A percentile compares a stretch with the other conserved stretches of the same genome.
Conservation (phyloP, 1,140 invertebrate species). For the Drosophila aff. region DNA sequence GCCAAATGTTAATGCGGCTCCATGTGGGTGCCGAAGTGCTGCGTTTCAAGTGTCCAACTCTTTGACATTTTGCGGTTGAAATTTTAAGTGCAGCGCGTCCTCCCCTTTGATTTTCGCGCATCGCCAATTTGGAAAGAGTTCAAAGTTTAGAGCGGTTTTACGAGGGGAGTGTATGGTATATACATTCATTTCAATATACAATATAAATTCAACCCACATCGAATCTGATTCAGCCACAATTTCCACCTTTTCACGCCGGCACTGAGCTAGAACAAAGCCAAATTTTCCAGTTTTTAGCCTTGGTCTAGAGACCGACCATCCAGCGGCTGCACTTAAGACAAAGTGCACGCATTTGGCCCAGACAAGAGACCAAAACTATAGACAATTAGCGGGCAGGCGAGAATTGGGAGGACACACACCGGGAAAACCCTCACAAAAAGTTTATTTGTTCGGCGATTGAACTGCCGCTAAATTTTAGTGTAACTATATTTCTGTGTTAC, state of each 20-base stretch:
- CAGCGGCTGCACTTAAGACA: conserved; percentile 74
- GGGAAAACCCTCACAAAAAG: conserved; percentile 49
- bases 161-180: neutral
- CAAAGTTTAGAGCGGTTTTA: neutral
- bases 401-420: conserved; percentile 68
- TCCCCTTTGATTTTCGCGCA: conserved; percentile 22
- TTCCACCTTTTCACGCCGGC: conserved; percentile 25
- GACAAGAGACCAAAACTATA: conserved; percentile 9
- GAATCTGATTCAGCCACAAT: conserved; percentile 9
- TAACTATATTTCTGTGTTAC: conserved; percentile 74
- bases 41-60: conserved; percentile 75
- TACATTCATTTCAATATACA: neutral
- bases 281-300: conserved; percentile 9
- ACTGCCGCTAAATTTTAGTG: conserved; percentile 81
- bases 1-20: conserved; percentile 63
- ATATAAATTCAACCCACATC: neutral
- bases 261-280: conserved; percentile 5
- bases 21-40: conserved; percentile 62
- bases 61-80: conserved; percentile 81
- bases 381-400: conserved; percentile 64
- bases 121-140: conserved; percentile 12
- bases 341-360: conserved; percentile 70
- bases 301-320: neutral
- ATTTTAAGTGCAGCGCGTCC: conserved; percentile 61
- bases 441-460: conserved; percentile 71